A percentile compares a stretch with the other conserved stretches of the same genome.
Conservation (phyloP, 1,140 invertebrate species). For the Ganaspis sp. region DNA sequence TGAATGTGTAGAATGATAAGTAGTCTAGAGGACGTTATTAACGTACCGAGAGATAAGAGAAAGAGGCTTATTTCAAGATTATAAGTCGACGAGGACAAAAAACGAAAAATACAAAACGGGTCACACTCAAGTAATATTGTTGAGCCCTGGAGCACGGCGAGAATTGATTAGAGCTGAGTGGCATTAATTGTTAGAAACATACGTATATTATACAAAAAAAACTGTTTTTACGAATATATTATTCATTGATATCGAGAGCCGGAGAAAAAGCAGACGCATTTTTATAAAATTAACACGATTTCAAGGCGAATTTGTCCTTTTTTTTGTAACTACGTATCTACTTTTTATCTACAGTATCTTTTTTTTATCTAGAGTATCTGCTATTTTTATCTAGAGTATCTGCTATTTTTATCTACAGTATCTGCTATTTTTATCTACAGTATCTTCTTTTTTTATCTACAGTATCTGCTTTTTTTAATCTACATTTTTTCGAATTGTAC, state of each 20-base stretch:
- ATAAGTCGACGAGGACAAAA: slow-evolving; percentile 23
- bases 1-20: slow-evolving; percentile 65
- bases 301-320: too few species aligned
- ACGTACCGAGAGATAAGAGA: background rate
- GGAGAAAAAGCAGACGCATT: slow-evolving; percentile 1
- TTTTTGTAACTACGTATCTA: too few species aligned
- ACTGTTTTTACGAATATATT: slow-evolving; percentile 29
- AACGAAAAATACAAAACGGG: slow-evolving; percentile 31
- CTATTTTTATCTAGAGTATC: too few species aligned
- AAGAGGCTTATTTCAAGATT: slow-evolving; percentile 1
- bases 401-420: too few species aligned
- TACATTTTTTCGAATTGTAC: too few species aligned
- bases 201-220: slow-evolving; percentile 25
- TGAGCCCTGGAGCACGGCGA: slow-evolving; percentile 29
- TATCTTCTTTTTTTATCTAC: too few species aligned
- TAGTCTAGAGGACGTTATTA: slow-evolving; percentile 49
- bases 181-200: slow-evolving; percentile 30
- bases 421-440: too few species aligned
- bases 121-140: slow-evolving; percentile 30
- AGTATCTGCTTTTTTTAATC: too few species aligned
- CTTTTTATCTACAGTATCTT: too few species aligned
- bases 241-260: background rate
- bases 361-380: too few species aligned
- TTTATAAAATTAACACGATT: too few species aligned
- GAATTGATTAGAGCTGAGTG: slow-evolving; percentile 30